Conservation (phyloP, 2,797 vertebrate species). For the Avahi laniger region DNA sequence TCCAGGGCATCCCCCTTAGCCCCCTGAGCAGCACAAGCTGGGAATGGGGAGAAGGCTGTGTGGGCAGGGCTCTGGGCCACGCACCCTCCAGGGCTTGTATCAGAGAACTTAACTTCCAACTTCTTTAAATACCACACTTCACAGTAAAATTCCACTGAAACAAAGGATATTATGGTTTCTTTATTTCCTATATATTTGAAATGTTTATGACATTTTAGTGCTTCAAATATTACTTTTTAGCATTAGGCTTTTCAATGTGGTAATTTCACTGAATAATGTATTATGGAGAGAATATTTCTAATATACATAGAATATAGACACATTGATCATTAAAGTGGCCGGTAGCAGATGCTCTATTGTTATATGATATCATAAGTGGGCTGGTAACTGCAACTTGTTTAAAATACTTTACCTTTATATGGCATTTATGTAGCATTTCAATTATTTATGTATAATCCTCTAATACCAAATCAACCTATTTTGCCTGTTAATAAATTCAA, state of each 20-base stretch:
- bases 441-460: not conserved
- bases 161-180: not conserved
- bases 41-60: accelerated
- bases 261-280: not conserved
- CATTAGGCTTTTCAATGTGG: not conserved
- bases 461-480: constrained; percentile 1
- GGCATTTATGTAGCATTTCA: not conserved
- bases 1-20: not conserved
- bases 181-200: constrained; percentile 32
- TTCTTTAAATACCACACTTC: not conserved
- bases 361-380: not conserved
- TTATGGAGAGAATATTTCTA: not conserved
- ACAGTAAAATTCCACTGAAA: not conserved
- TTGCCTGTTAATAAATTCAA: not conserved
- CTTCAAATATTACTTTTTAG: constrained; percentile 21
- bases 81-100: not conserved
- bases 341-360: not conserved
- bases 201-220: constrained; percentile 17
- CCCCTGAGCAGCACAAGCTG: too few relatives aligned
- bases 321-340: not conserved
- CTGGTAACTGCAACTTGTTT: not conserved
- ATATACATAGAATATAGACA: not conserved
- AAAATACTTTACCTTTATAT: constrained; percentile 23
- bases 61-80: not conserved
- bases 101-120: not conserved